Base-by-base conservation (phyloP, 37 sponge, comb jelly and placozoan genomes). In the Cliona cf. orientalis region DNA sequence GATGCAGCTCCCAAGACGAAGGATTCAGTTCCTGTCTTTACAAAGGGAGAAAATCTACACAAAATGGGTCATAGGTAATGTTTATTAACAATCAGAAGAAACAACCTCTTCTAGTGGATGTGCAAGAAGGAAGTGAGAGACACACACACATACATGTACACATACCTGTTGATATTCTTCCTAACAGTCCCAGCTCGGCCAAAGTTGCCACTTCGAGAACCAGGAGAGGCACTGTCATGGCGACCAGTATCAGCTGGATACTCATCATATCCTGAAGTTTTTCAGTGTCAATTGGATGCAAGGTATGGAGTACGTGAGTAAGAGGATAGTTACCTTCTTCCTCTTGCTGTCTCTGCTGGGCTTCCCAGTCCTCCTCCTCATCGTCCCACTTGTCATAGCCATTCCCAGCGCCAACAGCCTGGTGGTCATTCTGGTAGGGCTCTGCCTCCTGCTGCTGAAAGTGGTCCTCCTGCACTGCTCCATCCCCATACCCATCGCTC, bases 41-140 rank as follows among this genome's bases (percentile, higher is more conserved):
- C 98, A 82, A 95, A 97, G 22, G 93, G 76, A 26, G 95, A 90
- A 58, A 97, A 97, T 68, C 98, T 97, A 69, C 4, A 55, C 2
- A 22, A n/a, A n/a, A n/a, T n/a, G n/a, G n/a, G n/a, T n/a, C n/a
- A n/a, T n/a, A n/a, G n/a, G n/a, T n/a, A n/a, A n/a, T n/a, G n/a
- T n/a, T n/a, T n/a, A n/a, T n/a, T n/a, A n/a, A n/a, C n/a, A n/a
- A n/a, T n/a, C n/a, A n/a, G n/a, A n/a, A n/a, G n/a, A n/a, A n/a
- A n/a, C n/a, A n/a, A 58, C 42, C 19, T 19, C n/a, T n/a, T n/a
- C n/a, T n/a, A n/a, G n/a, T n/a, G n/a, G n/a, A n/a, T n/a, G n/a
- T 21, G 45, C 6, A 53, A 38, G 81, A 53, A 55, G 81, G 3
- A 39, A 4, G 79, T 62, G 79, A 66, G 29, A 40, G 2, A 19